Evolutionary conservation across 2,797 vertebrate species (phyloP).

Genomic region (Sebastes taczanowskii): DNA sequence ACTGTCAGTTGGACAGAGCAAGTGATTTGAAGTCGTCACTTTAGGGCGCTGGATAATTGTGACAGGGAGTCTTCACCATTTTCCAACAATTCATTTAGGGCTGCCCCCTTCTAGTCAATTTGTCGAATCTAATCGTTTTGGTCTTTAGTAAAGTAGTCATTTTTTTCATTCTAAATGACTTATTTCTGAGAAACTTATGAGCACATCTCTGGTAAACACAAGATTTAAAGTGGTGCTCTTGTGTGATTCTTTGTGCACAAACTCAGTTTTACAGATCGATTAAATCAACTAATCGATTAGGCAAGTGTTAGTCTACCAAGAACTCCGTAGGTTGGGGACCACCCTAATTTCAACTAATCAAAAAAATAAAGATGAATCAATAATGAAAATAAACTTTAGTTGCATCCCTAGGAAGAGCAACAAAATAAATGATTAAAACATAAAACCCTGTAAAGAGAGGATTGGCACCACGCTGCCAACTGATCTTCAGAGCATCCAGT

Average conservation of each 20-base stretch:
- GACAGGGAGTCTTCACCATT: neutral
- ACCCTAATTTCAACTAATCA: neutral
- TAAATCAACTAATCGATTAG: too few species aligned
- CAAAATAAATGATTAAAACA: neutral
- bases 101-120: too few species aligned
- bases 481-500: neutral
- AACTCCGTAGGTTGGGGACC: too few species aligned
- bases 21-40: rapidly evolving
- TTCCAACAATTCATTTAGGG: neutral
- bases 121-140: too few species aligned
- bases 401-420: neutral
- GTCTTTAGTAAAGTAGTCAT: too few species aligned
- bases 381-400: neutral
- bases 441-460: neutral
- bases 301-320: too few species aligned
- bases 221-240: too few species aligned
- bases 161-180: too few species aligned
- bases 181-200: too few species aligned
- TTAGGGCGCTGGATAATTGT: neutral
- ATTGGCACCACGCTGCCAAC: neutral
- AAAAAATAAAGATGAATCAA: neutral
- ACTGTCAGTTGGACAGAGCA: neutral
- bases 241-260: too few species aligned
- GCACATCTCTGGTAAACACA: too few species aligned
- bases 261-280: too few species aligned